A percentile compares a stretch with the other conserved stretches of the same genome.
phyloP scores from a whole-genome alignment of 30 jellyfish, hydroid and myxozoan species.

The Mastigias papua region DNA sequence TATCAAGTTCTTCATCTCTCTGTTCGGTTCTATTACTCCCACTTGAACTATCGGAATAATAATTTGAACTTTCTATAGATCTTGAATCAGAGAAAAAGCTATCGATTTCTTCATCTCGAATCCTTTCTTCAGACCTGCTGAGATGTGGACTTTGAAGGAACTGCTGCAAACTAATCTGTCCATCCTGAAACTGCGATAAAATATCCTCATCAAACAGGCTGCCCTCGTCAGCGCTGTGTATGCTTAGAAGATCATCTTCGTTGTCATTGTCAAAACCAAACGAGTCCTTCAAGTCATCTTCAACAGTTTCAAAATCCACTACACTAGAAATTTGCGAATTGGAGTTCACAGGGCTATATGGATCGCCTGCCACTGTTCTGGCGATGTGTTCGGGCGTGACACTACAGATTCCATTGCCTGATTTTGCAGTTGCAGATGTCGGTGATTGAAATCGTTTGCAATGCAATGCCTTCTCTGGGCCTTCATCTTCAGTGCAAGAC shows the following conservation, averaged over 20 bases:
- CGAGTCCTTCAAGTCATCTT: conserved; percentile 24
- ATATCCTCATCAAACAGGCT: conserved; percentile 87
- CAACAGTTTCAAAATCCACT: conserved; percentile 12
- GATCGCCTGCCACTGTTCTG: not conserved
- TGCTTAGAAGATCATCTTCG: conserved; percentile 38
- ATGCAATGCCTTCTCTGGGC: conserved; percentile 40
- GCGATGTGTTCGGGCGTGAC: conserved; percentile 67
- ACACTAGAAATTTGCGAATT: conserved; percentile 28
- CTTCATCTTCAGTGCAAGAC: conserved; percentile 75
- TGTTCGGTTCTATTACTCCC: conserved; percentile 59
- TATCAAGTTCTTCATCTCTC: conserved; percentile 70
- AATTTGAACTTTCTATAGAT: conserved; percentile 69
- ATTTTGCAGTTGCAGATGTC: conserved; percentile 20
- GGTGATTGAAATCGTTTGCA: conserved; percentile 32
- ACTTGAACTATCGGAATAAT: conserved; percentile 72
- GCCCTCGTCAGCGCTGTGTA: conserved; percentile 68
- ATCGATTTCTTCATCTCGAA: conserved; percentile 72
- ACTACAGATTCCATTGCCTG: conserved; percentile 60
- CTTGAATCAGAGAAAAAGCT: conserved; percentile 71
- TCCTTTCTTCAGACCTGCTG: conserved; percentile 73
- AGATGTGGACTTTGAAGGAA: conserved; percentile 89
- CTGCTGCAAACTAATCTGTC: conserved; percentile 86
- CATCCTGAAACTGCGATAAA: conserved; percentile 89
- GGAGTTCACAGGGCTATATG: conserved; percentile 23
- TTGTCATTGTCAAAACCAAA: conserved; percentile 41